These are phyloP conservation scores for Machaerirhynchus nigripectus DNA, from an alignment of 2,113 vertebrate species.

Conservation along the genomic window DNA sequence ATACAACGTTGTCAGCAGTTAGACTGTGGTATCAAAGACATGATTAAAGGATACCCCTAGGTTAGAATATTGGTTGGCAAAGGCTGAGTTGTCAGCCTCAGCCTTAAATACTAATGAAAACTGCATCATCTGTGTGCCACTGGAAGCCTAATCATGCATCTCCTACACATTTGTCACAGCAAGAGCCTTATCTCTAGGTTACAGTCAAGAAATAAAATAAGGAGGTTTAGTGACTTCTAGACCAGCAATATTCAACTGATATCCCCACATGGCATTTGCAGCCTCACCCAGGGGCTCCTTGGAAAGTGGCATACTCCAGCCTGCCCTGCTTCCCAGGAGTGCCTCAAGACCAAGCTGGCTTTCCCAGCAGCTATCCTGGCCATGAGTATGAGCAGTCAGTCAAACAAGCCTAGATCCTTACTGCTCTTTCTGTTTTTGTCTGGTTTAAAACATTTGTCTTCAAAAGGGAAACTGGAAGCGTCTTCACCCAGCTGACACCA, in stretches of 20 bases:
- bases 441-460: neutral
- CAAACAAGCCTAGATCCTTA: neutral
- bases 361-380: neutral
- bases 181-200: neutral
- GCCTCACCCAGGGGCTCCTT: rapidly evolving
- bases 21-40: neutral
- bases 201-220: neutral
- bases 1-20: neutral
- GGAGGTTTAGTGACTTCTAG: neutral
- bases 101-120: neutral
- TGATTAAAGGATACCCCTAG: neutral
- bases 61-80: neutral
- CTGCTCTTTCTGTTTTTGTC: neutral
- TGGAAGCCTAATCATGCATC: neutral
- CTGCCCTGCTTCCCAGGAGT: neutral
- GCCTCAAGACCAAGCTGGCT: rapidly evolving
- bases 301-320: neutral
- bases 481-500: neutral
- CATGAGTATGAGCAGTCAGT: neutral
- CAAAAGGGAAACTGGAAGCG: neutral
- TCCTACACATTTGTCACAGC: neutral
- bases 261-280: rapidly evolving
- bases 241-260: neutral
- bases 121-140: neutral
- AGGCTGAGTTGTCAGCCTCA: neutral